phyloP scores from a whole-genome alignment of 2,113 vertebrate species.

The Podiceps cristatus region DNA sequence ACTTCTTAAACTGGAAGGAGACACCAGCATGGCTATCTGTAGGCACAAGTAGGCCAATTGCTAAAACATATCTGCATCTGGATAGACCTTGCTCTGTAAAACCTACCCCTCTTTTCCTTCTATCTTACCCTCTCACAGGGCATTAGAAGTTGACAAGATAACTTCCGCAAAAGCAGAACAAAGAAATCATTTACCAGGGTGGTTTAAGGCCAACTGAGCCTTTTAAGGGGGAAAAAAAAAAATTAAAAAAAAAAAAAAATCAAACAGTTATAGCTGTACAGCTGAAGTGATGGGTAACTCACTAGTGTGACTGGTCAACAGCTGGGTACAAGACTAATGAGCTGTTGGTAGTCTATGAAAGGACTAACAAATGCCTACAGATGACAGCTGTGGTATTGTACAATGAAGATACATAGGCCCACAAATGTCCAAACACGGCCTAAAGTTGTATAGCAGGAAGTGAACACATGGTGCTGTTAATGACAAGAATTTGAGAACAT shows the following conservation, averaged over 20 bases:
- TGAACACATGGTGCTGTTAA: not conserved
- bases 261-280: not conserved
- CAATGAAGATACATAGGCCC: not conserved
- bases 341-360: not conserved
- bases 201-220: not conserved
- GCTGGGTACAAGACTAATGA: not conserved
- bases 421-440: not conserved
- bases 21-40: not conserved
- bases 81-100: not conserved
- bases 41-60: not conserved
- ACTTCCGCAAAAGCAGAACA: not conserved
- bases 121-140: not conserved
- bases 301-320: not conserved
- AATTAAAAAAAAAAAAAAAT: not conserved
- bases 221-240: too few relatives aligned
- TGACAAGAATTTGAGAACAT: slow-evolving; percentile 13
- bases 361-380: not conserved
- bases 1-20: not conserved
- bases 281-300: not conserved
- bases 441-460: not conserved
- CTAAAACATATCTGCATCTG: not conserved
- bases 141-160: not conserved
- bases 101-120: not conserved
- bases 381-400: not conserved
- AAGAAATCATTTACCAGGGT: not conserved